Percentiles rank a stretch among this genome's conserved stretches.
These are phyloP conservation scores for Magallana nippona DNA, from an alignment of 2,888 invertebrate genomes.

Conservation along the genomic window DNA sequence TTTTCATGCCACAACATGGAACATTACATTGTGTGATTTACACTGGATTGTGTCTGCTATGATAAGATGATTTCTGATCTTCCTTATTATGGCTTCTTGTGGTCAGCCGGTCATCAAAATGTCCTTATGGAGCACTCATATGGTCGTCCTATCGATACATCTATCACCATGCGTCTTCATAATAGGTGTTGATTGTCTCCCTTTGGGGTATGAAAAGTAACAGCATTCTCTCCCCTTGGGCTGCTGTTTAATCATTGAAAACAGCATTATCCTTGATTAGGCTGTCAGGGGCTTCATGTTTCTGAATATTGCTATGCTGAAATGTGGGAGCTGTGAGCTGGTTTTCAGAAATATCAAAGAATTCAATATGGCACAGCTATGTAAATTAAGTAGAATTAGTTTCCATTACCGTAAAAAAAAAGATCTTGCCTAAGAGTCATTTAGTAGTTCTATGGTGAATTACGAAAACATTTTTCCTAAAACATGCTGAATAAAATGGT, in stretches of 20 bases:
- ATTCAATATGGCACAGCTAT: background rate
- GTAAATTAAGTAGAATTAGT: slow-evolving; percentile 4
- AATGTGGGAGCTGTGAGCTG: background rate
- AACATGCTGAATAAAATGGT: background rate
- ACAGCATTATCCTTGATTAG: slow-evolving; percentile 17
- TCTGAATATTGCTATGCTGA: background rate
- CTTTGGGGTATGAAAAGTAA: slow-evolving; percentile 17
- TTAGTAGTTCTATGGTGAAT: background rate
- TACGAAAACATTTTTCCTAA: background rate
- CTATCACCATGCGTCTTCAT: background rate
- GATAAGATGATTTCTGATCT: no score
- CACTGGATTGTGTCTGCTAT: no score
- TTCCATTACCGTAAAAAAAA: slow-evolving; percentile 8
- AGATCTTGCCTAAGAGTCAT: background rate
- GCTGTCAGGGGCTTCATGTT: slow-evolving; percentile 4
- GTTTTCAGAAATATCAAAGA: slow-evolving; percentile 24
- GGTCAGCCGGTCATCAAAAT: background rate
- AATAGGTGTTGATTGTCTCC: slow-evolving; percentile 30
- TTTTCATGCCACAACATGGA: no score
- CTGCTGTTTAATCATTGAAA: background rate
- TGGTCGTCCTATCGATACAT: background rate
- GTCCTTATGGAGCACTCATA: background rate
- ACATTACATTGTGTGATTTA: no score
- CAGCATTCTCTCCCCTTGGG: slow-evolving; percentile 11
- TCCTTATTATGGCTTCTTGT: background rate